Evolutionary conservation across 37 sponge, comb jelly and placozoan genomes (phyloP), one percentile per base, ranked within the genome.

Genomic region (Beroe ovata): DNA sequence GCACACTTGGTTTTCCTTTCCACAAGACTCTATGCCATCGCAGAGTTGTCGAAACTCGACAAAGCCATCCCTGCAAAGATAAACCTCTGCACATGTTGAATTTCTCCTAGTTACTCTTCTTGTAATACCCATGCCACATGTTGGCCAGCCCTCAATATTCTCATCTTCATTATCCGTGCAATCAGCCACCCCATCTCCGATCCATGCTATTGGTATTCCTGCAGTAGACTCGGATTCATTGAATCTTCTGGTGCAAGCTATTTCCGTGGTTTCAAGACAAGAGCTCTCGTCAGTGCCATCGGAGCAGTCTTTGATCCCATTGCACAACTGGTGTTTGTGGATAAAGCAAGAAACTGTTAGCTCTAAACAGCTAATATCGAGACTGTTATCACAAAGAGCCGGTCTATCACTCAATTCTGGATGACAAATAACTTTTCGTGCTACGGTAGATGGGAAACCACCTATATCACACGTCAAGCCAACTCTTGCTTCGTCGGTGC

Each of bases 241-340:
- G 54, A 16, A 47, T 47, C 54, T 47, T 11, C 54, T 47, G 6
- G 6, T 11, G 11, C 54, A 47, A 6, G 11, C 11, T 11, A 16
- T 47, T 11, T 11, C 6, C 54, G 54, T 47, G 54, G 11, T 11
- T 47, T 11, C 54, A 16, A 16, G 11, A 47, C 54, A 47, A 47
- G 54, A 47, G 11, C 19, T 8, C 2, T 66, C 69, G 16, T 66
- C 69, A 14, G 2, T 30, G 1, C 36, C 30, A 30, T 66, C 69
- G 1, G 16, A 29, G 34, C 69, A 66, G 34, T 66, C 35, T 19
- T 2, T 30, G 1, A 14, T 0, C 2, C 69, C 69, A 30, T 66
- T 37, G 34, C 69, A 66, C 8, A 66, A 30, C 36, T 66, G 69
- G 35, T 66, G 69, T 33, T 66, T 66, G 16, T 66, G 69, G 16